A percentile compares a stretch with the other conserved stretches of the same genome.
These are phyloP conservation scores for Sycophila sp. DNA, from an alignment of 1,140 invertebrate species.

Conservation along the genomic window DNA sequence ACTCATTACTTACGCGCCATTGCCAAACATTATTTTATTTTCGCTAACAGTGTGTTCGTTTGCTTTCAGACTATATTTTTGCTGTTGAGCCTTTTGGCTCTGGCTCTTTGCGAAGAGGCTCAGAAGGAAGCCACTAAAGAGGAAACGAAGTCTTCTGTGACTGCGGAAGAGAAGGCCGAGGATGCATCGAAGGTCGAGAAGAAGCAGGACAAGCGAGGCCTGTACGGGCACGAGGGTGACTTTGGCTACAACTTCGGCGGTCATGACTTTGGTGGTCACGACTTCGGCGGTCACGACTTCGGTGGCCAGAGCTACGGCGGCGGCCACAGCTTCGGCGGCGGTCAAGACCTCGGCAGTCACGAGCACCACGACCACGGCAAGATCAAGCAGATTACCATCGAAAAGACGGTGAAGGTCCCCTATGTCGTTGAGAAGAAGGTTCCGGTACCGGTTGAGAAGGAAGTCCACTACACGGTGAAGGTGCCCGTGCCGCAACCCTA, in stretches of 20 bases:
- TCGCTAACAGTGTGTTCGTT: too few species aligned
- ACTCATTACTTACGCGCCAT: too few species aligned
- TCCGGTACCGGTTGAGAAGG: constrained; percentile 61
- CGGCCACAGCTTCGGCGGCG: constrained; percentile 44
- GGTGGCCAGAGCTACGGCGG: constrained; percentile 9
- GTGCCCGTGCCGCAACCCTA: constrained; percentile 57
- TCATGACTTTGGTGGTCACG: constrained; percentile 48
- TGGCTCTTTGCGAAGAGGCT: constrained; percentile 63
- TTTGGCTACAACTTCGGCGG: constrained; percentile 61
- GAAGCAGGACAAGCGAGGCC: constrained; percentile 74
- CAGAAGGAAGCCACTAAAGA: constrained; percentile 57
- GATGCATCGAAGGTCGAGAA: constrained; percentile 61
- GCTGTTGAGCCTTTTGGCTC: constrained; percentile 66
- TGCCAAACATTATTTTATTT: too few species aligned
- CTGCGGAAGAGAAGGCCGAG: constrained; percentile 31
- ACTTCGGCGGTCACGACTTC: constrained; percentile 39
- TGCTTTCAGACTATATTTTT: constrained; percentile 49
- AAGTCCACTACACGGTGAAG: constrained; percentile 59
- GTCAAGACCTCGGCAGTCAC: constrained; percentile 18
- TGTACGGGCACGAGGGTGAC: constrained; percentile 67
- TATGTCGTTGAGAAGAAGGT: constrained; percentile 71
- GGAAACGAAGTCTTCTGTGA: constrained; percentile 58
- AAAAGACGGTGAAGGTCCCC: constrained; percentile 72
- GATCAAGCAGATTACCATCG: constrained; percentile 70
- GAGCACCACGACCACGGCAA: constrained; percentile 62